A percentile compares a stretch with the other conserved stretches of the same genome.
These are phyloP conservation scores for Taurulus bubalis DNA, from an alignment of 2,113 vertebrate species.

Conservation along the genomic window DNA sequence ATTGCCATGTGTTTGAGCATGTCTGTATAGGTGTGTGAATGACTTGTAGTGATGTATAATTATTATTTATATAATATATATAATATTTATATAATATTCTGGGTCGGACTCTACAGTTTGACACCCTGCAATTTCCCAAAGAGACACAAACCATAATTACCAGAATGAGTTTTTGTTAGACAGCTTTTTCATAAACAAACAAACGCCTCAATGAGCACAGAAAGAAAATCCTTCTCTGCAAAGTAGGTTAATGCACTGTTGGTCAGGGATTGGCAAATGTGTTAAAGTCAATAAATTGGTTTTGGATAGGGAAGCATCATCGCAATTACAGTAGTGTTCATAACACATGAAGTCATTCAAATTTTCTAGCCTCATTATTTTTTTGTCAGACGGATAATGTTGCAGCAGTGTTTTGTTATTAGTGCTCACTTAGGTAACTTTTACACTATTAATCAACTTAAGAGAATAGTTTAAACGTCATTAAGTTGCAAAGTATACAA, in stretches of 20 bases:
- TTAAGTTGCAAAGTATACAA: background rate
- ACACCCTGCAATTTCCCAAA: constrained; percentile 62
- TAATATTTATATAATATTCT: too few relatives aligned
- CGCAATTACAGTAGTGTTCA: constrained; percentile 22
- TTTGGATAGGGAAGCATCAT: constrained; percentile 14
- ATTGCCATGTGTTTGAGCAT: background rate
- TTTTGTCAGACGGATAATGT: background rate
- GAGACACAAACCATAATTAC: constrained; percentile 61
- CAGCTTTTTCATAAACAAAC: constrained; percentile 41
- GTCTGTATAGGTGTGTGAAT: constrained; percentile 11
- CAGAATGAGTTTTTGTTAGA: constrained; percentile 48
- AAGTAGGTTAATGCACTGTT: constrained; percentile 29
- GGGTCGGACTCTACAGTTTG: constrained; percentile 35
- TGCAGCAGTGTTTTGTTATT: constrained; percentile 17
- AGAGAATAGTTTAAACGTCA: background rate
- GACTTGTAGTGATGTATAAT: constrained; percentile 44
- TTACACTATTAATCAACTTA: background rate
- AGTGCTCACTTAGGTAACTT: background rate
- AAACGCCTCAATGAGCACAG: constrained; percentile 23
- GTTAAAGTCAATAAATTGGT: constrained; percentile 42
- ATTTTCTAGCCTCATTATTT: constrained; percentile 10
- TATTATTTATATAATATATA: too few relatives aligned
- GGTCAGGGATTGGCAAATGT: constrained; percentile 15
- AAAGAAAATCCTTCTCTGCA: constrained; percentile 10
- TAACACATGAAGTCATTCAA: constrained; percentile 9